Evolutionary conservation across 2,113 vertebrate genomes (phyloP), one percentile per base, ranked within the genome.

Genomic region (Shinisaurus crocodilurus): DNA sequence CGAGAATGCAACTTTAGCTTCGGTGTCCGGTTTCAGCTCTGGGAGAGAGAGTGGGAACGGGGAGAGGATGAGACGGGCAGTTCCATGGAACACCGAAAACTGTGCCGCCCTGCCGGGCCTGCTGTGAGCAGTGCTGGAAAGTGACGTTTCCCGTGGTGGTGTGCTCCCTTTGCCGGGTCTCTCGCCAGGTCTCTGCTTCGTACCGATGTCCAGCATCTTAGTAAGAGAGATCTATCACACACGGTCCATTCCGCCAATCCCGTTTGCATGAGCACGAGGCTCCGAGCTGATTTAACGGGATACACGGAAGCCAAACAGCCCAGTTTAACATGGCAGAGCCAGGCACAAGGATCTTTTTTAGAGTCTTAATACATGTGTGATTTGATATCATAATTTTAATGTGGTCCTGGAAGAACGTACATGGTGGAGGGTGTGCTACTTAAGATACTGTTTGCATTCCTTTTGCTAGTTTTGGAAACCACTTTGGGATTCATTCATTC

Each of bases 1-100:
- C 90, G 91, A 93, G 67, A 2, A 93, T 88, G 90, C 77, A 79
- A n/a, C 72, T 91, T 89, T 93, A 93, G 92, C 93, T 92, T 95
- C 82, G 84, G 91, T 88, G 89, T 90, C 86, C 89, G 0, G 1
- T 89, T 92, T 92, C 93, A 6, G 15, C 54, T 82, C 87, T 29
- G 79, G 79, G 72, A 85, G 65, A 86, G 86, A 3, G 27, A 1
- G 70, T 88, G n/a, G 86, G 75, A 77, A 74, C 86, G 72, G 82
- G 54, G 45, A 1, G 12, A 63, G 65, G 54, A 48, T 37, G 37
- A 84, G 50, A 3, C 60, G 72, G 7, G 34, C 37, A 65, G 60
- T 81, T 85, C 87, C 48, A 6, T 37, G 54, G 83, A 0, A 10
- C 86, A 60, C 63, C 13, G n/a, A 79, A 88, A 60, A 92, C 63